Evolutionary conservation across 2,888 invertebrate species (phyloP), one percentile per base, ranked within the genome.

Genomic region (Platycheirus rosarum): DNA sequence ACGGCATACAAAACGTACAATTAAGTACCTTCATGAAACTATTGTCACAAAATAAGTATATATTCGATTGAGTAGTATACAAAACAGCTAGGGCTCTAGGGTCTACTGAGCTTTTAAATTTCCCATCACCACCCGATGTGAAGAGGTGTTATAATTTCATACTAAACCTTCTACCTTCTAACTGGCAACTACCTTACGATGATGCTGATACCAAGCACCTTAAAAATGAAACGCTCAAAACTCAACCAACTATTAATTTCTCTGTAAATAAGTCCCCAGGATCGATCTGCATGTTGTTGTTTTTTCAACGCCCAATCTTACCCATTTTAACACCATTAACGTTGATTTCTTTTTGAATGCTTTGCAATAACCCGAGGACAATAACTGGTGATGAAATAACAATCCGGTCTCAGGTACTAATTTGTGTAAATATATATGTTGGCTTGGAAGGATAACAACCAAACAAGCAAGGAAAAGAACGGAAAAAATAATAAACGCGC

Each of bases 291-390:
- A 32, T 66, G 76, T 66, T 68, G 55, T 82, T 77, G 76, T 84
- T 85, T 82, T 70, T 74, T 55, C 66, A 65, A 77, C 85, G 79
- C 84, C 82, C 84, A 73, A 77, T 84, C 84, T 84, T 75, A 63
- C 63, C 71, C 84, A 84, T 74, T 84, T 80, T 85, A 82, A 84
- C 84, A 75, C 85, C 84, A 85, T 85, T 85, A 85, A 85, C 84
- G 68, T 84, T 85, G 85, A 85, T 85, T 85, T 85, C 85, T 85
- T 85, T 85, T 85, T 85, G 85, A 85, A 85, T 85, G 85, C 77
- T 85, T 80, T 85, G 79, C 85, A 84, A 85, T 85, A 85, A 85
- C 85, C 82, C 71, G 82, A 78, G 85, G 85, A 85, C 85, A 85
- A 85, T 85, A 78, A 71, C 75, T 71, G 35, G 69, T 70, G 73